Evolutionary conservation across 2,113 vertebrate genomes (phyloP).

Genomic region (Rhineura floridana): DNA sequence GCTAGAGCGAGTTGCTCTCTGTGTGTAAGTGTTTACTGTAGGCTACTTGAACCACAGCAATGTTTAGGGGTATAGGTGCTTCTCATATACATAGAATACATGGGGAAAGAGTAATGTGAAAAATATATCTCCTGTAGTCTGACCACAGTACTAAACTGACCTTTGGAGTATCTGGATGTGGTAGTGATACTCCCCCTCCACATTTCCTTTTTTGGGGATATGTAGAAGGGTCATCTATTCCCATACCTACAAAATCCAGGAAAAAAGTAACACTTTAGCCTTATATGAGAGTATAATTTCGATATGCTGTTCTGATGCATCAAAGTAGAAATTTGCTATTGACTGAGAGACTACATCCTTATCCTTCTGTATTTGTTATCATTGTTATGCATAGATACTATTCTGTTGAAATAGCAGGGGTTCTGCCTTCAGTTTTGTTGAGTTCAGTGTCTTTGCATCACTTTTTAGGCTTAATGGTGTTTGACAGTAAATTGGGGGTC

Average conservation of each 20-base stretch:
- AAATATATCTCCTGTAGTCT: not conserved
- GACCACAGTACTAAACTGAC: not conserved
- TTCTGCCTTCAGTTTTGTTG: conserved; percentile 52
- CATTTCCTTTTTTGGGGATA: not conserved
- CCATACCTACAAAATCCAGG: not conserved
- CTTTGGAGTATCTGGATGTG: not conserved
- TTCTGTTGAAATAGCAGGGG: conserved; percentile 56
- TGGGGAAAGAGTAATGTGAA: not conserved
- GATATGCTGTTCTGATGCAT: not conserved
- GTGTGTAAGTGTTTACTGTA: not conserved
- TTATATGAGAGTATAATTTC: not conserved
- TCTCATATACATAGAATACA: no score
- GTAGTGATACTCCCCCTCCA: no score
- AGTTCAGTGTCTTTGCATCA: conserved; percentile 62
- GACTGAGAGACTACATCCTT: conserved; percentile 39
- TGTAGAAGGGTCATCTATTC: not conserved
- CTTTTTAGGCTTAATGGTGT: conserved; percentile 58
- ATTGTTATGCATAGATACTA: conserved; percentile 45
- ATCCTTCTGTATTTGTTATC: conserved; percentile 58
- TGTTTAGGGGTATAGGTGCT: not conserved
- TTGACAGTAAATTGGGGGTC: conserved; percentile 65
- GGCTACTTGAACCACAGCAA: not conserved
- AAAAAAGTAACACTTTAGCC: not conserved
- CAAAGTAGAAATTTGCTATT: not conserved
- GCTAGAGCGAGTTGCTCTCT: not conserved